Evolutionary conservation across 1,140 invertebrate genomes (phyloP).

Genomic region (Streblospio benedicti): DNA sequence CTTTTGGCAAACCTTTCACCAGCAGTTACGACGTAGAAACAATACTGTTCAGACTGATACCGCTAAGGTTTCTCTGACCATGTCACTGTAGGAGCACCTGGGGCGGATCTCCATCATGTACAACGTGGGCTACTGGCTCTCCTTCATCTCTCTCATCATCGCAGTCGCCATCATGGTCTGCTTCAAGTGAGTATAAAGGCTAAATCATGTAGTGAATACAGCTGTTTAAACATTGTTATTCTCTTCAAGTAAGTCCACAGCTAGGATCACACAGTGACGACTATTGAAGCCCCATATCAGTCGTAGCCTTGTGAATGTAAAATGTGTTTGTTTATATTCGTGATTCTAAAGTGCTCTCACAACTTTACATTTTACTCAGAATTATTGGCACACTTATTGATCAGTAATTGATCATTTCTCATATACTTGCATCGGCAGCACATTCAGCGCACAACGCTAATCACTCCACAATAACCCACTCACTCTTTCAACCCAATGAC

Average conservation of each 20-base stretch:
- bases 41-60: not conserved
- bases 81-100: slow-evolving; percentile 56
- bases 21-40: too few relatives aligned
- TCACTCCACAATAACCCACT: too few relatives aligned
- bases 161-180: slow-evolving; percentile 59
- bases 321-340: not conserved
- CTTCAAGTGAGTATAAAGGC: slow-evolving; percentile 57
- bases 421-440: too few relatives aligned
- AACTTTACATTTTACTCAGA: too few relatives aligned
- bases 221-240: too few relatives aligned
- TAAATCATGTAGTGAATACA: not conserved
- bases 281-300: not conserved
- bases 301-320: not conserved
- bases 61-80: not conserved
- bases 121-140: slow-evolving; percentile 62
- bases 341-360: too few relatives aligned
- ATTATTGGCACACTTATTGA: too few relatives aligned
- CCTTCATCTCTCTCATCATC: slow-evolving; percentile 56
- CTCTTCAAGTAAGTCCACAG: not conserved
- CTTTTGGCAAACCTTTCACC: too few relatives aligned
- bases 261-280: not conserved
- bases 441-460: too few relatives aligned
- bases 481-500: too few relatives aligned
- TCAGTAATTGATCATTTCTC: too few relatives aligned
- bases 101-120: slow-evolving; percentile 57